Base-by-base conservation (phyloP, 2,888 invertebrate genomes). In the Atethmia centrago region DNA sequence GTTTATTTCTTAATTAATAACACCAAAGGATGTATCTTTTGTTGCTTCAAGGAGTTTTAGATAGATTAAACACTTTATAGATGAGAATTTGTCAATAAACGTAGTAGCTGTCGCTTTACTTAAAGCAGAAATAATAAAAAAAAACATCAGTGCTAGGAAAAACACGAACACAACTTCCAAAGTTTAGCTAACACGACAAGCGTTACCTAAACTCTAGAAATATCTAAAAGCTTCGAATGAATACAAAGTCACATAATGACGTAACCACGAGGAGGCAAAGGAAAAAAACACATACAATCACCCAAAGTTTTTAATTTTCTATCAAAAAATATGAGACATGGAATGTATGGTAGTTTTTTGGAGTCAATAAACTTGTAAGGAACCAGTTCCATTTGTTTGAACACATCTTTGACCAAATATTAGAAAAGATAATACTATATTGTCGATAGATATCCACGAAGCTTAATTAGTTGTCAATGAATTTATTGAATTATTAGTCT, bases 321-420 rank as follows among this genome's bases (percentile, higher is more conserved):
- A 89, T 88, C 83, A 86, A 90, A 88, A 88, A 85, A 85, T 83
- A 77, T 74, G 77, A 90, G 80, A 85, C 87, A 88, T 86, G 89
- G 87, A 90, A 91, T 90, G 92, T 90, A 87, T 90, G 85, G 88
- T 91, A 93, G 93, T 94, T 92, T 90, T 83, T 91, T 93, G 93
- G 92, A 94, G 96, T 95, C 96, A 96, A 95, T 92, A 95, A 96
- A 95, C 96, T 92, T 90, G 77, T 78, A 88, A 89, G 86, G 88
- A 95, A 95, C 95, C 85, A 94, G 95, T 96, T 95, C 92, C 90
- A 90, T 93, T 93, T 94, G 94, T 94, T 94, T 94, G 93, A 92
- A 91, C 92, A 93, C 93, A 95, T 93, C 92, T 93, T 91, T 91
- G 91, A 91, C 90, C 88, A 91, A 90, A 91, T 90, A 89, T 88